Conservation (phyloP, 1,140 invertebrate species). For the Drosophila sucinea region DNA sequence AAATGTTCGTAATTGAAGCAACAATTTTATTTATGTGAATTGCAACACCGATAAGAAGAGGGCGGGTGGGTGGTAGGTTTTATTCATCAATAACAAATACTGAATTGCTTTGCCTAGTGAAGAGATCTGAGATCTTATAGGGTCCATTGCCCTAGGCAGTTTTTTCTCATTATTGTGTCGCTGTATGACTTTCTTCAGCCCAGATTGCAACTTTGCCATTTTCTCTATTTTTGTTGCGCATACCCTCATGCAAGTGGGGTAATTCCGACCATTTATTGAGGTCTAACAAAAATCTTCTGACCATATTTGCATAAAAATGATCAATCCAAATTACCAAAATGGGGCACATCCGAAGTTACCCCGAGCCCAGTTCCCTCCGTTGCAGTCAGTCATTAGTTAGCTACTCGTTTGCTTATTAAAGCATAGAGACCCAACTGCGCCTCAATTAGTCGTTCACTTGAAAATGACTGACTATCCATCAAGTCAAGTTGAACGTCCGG, state of each 20-base stretch:
- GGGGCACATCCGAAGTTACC: neutral
- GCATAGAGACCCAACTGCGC: constrained; percentile 37
- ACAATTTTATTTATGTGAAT: constrained; percentile 15
- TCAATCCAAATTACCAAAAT: neutral
- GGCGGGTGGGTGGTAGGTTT: no score
- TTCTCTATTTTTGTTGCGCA: constrained; percentile 24
- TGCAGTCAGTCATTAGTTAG: constrained; percentile 45
- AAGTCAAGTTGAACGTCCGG: constrained; percentile 53
- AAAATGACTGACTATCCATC: constrained; percentile 33
- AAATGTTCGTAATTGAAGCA: constrained; percentile 13
- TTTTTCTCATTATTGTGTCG: constrained; percentile 32
- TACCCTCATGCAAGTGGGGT: neutral
- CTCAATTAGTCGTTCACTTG: constrained; percentile 53
- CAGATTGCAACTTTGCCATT: constrained; percentile 29
- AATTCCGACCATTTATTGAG: neutral
- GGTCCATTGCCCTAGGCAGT: neutral
- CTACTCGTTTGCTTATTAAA: neutral
- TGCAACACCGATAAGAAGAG: constrained; percentile 22
- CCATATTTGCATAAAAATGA: no score
- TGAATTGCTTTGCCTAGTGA: neutral
- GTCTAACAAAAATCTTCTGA: neutral
- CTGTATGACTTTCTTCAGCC: constrained; percentile 42
- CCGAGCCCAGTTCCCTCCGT: constrained; percentile 12
- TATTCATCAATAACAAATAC: constrained; percentile 12
- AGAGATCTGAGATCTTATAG: neutral